Evolutionary conservation across 1,140 invertebrate genomes (phyloP), one percentile per base, ranked within the genome.

Genomic region (Saccostrea glomerata): DNA sequence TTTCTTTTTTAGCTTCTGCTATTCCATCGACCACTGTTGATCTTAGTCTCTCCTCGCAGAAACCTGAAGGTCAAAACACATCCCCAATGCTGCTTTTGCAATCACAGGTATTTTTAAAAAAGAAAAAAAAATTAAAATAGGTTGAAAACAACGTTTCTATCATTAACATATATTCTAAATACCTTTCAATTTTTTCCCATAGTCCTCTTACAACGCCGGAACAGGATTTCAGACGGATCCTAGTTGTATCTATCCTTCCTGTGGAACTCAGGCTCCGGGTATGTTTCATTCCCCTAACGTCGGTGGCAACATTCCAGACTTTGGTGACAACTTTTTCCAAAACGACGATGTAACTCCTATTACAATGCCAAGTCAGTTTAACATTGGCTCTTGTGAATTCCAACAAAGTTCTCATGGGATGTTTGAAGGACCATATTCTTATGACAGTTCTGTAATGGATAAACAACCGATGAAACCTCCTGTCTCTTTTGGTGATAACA

Each of bases 391-490:
- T 12, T 86, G 58, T 23, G 84, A 73, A 73, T 83, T 83, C 47
- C 58, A 66, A 30, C 82, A 86, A 86, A 70, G 63, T 54, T 54
- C 55, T 25, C 86, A 87, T 25, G 86, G 86, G n/a, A 77, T 73
- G 20, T 77, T 77, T 56, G 86, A 87, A 40, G 23, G 23, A 30
- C 70, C 70, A 77, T 77, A 82, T 87, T 25, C 66, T 73, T 73
- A 87, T 56, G 77, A 87, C 47, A 89, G 89, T 2, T 91, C 91
- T 58, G 89, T 91, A 56, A 83, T 90, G n/a, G 92, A 92, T 70
- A 92, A 92, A 85, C 91, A 92, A 56, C 60, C 87, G 11, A 87
- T 86, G 9, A 92, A 92, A 87, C 90, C 91, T 82, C 86, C 89
- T 15, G 91, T 88, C 11, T 63, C 89, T 55, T 91, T 89, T 87